These are phyloP conservation scores for Pogonophryne albipinna DNA, from an alignment of 2,797 vertebrate species.

Conservation along the genomic window DNA sequence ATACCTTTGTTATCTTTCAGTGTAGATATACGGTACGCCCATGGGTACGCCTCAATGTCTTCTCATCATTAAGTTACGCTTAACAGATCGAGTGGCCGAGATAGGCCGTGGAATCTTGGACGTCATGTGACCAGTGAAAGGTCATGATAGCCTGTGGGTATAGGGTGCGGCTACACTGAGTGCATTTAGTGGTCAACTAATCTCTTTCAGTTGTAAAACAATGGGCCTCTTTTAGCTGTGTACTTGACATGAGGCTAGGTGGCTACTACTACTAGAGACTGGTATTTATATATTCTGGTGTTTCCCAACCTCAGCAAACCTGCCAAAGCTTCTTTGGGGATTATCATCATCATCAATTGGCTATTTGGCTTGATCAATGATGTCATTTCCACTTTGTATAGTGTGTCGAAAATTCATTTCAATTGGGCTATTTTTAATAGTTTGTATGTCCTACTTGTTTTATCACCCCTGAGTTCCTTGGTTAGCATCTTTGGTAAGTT, in stretches of 20 bases:
- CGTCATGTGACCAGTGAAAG: slow-evolving; percentile 72
- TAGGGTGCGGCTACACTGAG: slow-evolving; percentile 47
- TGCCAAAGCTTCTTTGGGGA: slow-evolving; percentile 76
- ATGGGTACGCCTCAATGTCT: not conserved
- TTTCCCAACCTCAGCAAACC: slow-evolving; percentile 73
- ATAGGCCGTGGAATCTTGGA: slow-evolving; percentile 43
- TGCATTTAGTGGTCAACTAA: slow-evolving; percentile 55
- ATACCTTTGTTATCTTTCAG: not conserved
- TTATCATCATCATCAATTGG: slow-evolving; percentile 73
- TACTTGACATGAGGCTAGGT: slow-evolving; percentile 33
- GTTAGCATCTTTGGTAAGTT: slow-evolving; percentile 6
- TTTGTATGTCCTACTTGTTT: slow-evolving; percentile 6
- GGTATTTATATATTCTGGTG: slow-evolving; percentile 59
- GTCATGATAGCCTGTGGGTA: slow-evolving; percentile 53
- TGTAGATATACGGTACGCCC: slow-evolving; percentile 1
- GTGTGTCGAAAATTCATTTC: not conserved
- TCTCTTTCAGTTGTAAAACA: slow-evolving; percentile 56
- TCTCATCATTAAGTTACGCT: not conserved
- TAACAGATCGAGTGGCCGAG: slow-evolving; percentile 22
- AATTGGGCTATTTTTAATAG: not conserved
- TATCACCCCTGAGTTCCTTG: not conserved
- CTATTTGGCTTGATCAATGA: slow-evolving; percentile 43
- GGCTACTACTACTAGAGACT: slow-evolving; percentile 30
- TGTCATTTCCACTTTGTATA: slow-evolving; percentile 34
- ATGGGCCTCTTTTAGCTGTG: slow-evolving; percentile 52